A percentile compares a stretch with the other conserved stretches of the same genome.
phyloP scores from a whole-genome alignment of 2,113 vertebrate species.

The Donacobius atricapilla region DNA sequence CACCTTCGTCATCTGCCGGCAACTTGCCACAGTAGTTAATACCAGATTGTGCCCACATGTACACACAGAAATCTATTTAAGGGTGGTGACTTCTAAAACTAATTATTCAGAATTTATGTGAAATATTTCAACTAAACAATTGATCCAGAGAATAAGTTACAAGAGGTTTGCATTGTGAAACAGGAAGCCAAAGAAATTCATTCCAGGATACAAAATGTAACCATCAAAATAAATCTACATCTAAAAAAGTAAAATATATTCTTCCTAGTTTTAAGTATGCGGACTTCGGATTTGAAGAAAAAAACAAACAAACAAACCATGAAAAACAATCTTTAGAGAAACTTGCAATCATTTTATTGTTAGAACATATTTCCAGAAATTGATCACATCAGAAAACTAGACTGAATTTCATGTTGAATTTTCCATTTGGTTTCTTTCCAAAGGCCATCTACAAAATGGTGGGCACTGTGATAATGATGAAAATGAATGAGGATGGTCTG shows the following conservation, averaged over 20 bases:
- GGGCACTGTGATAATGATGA: slow-evolving; percentile 99
- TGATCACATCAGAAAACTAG: neutral
- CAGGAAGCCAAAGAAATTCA: neutral
- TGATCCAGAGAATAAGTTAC: neutral
- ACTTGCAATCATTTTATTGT: neutral
- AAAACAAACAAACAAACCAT: neutral
- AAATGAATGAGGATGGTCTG: slow-evolving; percentile 98
- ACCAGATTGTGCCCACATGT: neutral
- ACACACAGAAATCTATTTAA: neutral
- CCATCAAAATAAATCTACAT: neutral
- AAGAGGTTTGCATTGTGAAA: neutral
- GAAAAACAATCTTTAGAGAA: neutral
- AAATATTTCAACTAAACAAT: neutral
- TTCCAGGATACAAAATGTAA: neutral
- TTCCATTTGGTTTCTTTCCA: slow-evolving; percentile 16
- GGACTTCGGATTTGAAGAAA: neutral
- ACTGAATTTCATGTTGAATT: neutral
- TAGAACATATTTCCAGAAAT: neutral
- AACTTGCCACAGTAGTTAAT: neutral
- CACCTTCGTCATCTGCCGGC: neutral
- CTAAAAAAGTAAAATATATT: neutral
- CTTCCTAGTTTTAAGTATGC: neutral
- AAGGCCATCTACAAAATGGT: slow-evolving; percentile 99
- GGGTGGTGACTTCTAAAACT: neutral
- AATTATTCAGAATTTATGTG: neutral